These are phyloP conservation scores for Myotis findleyi DNA, from an alignment of 2,797 vertebrate species.

Conservation along the genomic window DNA sequence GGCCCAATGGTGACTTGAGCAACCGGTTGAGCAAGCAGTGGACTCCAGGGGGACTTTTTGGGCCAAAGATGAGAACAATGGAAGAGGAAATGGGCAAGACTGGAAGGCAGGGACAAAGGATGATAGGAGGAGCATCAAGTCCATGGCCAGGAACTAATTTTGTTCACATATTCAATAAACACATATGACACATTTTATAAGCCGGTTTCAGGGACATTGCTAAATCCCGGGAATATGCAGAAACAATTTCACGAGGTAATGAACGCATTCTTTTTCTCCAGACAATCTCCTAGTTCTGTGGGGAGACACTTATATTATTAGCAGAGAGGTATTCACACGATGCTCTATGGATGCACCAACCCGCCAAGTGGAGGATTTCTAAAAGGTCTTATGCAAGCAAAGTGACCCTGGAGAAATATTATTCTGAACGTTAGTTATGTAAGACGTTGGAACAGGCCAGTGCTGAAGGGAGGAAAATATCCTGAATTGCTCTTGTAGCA, in stretches of 20 bases:
- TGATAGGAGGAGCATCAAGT: neutral
- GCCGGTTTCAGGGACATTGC: neutral
- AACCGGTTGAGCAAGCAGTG: neutral
- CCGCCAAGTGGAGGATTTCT: neutral
- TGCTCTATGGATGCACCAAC: accelerated
- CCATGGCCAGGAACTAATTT: constrained; percentile 9
- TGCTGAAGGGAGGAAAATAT: neutral
- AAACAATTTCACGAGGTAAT: neutral
- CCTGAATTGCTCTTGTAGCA: neutral
- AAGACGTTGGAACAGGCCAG: neutral
- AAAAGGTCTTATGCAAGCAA: neutral
- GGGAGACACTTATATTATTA: neutral
- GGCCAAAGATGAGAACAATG: neutral
- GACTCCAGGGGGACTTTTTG: neutral
- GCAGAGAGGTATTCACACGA: neutral
- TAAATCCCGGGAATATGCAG: constrained; percentile 7
- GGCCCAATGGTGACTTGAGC: neutral
- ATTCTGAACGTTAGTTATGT: constrained; percentile 15
- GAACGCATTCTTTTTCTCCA: neutral
- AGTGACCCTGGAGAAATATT: neutral
- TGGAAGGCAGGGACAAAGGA: neutral
- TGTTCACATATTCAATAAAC: constrained; percentile 62
- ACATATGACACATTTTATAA: constrained; percentile 3
- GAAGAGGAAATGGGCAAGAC: neutral
- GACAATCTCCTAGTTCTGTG: neutral